Percentiles rank a stretch among this genome's conserved stretches.
phyloP scores from a whole-genome alignment of 2,113 vertebrate genomes.

The Antechinus flavipes region DNA sequence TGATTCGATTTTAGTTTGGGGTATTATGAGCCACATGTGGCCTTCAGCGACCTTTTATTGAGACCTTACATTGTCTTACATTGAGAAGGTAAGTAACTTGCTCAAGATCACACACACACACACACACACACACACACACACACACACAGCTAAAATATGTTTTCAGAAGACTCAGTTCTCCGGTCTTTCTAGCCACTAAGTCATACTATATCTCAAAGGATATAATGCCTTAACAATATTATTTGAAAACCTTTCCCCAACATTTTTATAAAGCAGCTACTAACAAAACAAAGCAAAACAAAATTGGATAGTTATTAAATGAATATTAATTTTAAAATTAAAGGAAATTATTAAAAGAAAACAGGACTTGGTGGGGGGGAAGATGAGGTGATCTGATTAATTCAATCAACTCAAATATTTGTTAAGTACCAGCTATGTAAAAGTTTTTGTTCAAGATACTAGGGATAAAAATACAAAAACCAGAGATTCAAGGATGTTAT shows the following conservation, averaged over 20 bases:
- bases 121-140: neutral
- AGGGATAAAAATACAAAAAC: neutral
- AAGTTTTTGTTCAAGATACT: neutral
- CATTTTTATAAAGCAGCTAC: neutral
- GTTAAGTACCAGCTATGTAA: neutral
- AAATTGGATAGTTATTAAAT: neutral
- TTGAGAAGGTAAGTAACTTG: neutral
- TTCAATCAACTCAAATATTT: neutral
- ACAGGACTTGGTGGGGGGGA: neutral
- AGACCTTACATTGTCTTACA: neutral
- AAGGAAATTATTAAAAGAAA: neutral
- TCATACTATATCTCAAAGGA: neutral
- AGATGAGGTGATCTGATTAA: neutral
- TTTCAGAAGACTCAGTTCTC: neutral
- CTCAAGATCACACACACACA: neutral
- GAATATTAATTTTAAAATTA: neutral
- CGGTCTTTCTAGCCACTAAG: neutral
- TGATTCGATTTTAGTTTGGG: neutral
- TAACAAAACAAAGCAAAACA: neutral
- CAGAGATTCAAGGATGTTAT: neutral
- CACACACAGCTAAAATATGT: neutral
- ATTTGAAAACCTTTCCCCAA: neutral
- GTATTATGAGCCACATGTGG: neutral
- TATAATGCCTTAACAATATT: neutral
- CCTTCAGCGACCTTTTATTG: neutral